These are phyloP conservation scores for Chymomyza caudatula DNA, from an alignment of 2,888 invertebrate species.

Conservation along the genomic window DNA sequence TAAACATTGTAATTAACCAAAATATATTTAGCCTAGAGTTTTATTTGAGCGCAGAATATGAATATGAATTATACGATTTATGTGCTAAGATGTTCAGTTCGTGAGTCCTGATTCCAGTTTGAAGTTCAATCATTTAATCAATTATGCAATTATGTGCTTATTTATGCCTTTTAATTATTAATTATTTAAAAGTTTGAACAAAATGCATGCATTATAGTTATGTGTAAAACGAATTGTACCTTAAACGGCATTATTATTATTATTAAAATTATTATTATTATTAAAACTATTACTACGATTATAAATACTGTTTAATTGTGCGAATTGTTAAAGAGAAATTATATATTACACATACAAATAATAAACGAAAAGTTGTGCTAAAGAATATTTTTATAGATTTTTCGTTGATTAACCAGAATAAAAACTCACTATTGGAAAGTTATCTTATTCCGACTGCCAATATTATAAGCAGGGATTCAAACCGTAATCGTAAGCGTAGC, in stretches of 20 bases:
- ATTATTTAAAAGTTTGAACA: conserved; percentile 14
- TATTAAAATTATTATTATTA: conserved; percentile 39
- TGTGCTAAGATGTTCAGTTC: not conserved
- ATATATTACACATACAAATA: conserved; percentile 30
- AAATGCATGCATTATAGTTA: not conserved
- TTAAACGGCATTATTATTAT: conserved; percentile 56
- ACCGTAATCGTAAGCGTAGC: too few relatives aligned
- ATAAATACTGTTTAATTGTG: conserved; percentile 42
- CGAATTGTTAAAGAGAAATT: conserved; percentile 48
- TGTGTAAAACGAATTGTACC: conserved; percentile 59
- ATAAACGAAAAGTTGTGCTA: conserved; percentile 47
- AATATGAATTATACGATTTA: not conserved
- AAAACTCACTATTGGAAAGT: too few relatives aligned
- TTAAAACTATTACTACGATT: conserved; percentile 28
- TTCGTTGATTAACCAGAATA: too few relatives aligned
- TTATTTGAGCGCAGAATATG: not conserved
- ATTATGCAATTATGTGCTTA: conserved; percentile 38
- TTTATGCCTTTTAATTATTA: conserved; percentile 39
- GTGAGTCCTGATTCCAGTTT: not conserved
- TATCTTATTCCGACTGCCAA: too few relatives aligned
- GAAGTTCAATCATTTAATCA: not conserved
- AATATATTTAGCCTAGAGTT: not conserved
- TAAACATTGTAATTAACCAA: not conserved
- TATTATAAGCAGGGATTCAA: too few relatives aligned
- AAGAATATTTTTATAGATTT: not conserved